Conservation (phyloP, 2,888 invertebrate genomes). For the Cataglyphis albicans region DNA sequence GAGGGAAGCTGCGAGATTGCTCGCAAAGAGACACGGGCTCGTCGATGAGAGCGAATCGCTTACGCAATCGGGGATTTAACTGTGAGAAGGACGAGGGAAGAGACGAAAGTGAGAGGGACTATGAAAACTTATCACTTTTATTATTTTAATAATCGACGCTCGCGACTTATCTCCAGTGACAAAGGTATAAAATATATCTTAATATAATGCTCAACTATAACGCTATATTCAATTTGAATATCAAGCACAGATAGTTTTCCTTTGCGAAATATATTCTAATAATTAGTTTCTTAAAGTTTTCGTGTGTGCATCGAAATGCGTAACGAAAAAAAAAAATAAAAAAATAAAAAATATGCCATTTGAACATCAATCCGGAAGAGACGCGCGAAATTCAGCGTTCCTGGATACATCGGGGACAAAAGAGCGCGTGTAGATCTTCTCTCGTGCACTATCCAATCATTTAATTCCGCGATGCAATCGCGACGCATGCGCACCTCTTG, state of each 20-base stretch:
- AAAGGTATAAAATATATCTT: not conserved
- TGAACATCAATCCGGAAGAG: not conserved
- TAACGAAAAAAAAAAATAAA: not conserved
- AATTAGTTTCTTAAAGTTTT: not conserved
- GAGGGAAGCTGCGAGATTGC: slow-evolving; percentile 37
- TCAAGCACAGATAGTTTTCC: not conserved
- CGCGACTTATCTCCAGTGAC: not conserved
- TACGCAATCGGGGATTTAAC: slow-evolving; percentile 37
- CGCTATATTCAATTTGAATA: not conserved
- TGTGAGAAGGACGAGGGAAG: not conserved
- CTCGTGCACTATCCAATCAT: slow-evolving; percentile 41
- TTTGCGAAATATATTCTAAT: not conserved
- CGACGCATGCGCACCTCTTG: slow-evolving; percentile 65
- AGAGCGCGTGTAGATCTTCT: slow-evolving; percentile 13
- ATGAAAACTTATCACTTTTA: slow-evolving; percentile 3
- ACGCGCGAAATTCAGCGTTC: slow-evolving; percentile 24
- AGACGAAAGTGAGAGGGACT: not conserved
- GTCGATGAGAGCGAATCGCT: slow-evolving; percentile 34
- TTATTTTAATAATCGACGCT: not conserved
- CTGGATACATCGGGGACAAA: not conserved
- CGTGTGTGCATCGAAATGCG: not conserved
- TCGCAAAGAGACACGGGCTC: slow-evolving; percentile 12
- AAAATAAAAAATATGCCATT: not conserved
- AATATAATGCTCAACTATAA: not conserved
- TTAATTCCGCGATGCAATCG: slow-evolving; percentile 25